phyloP scores from a whole-genome alignment of 2,797 vertebrate genomes.

The Lithobates sylvaticus region DNA sequence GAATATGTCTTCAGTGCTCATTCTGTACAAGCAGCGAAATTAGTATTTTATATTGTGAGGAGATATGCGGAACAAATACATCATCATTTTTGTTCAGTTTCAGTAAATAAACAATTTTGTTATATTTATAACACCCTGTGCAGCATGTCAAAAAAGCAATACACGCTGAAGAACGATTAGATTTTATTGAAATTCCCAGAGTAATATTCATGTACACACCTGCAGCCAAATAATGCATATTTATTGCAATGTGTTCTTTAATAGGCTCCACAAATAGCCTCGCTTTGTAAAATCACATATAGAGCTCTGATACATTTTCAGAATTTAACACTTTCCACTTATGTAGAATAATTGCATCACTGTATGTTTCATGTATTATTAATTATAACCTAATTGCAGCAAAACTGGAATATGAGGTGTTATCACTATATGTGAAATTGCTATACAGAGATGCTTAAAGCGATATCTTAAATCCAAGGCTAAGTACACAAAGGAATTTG shows the following conservation, averaged over 20 bases:
- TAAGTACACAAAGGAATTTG: too few relatives aligned
- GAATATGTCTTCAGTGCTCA: background rate
- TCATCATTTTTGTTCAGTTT: conserved; percentile 68
- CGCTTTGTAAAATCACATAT: conserved; percentile 17
- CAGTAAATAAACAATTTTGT: conserved; percentile 69
- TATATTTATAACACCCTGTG: conserved; percentile 64
- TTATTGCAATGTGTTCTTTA: conserved; percentile 70
- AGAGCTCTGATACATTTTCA: background rate
- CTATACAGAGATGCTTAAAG: too few relatives aligned
- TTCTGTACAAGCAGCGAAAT: background rate
- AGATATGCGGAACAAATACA: conserved; percentile 69
- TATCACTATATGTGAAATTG: too few relatives aligned
- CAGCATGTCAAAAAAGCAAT: conserved; percentile 66
- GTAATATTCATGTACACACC: conserved; percentile 66
- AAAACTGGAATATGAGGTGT: too few relatives aligned
- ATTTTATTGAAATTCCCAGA: conserved; percentile 67
- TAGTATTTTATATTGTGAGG: conserved; percentile 66
- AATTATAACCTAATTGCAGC: background rate
- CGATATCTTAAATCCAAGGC: too few relatives aligned
- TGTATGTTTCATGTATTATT: background rate
- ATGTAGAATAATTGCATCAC: conserved; percentile 1
- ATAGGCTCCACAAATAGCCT: conserved; percentile 64
- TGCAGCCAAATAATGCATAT: conserved; percentile 65
- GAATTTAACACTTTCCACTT: conserved; percentile 3
- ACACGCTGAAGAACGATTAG: conserved; percentile 68